Evolutionary conservation across 2,888 invertebrate genomes (phyloP).

Genomic region (Ernsta delagoae): DNA sequence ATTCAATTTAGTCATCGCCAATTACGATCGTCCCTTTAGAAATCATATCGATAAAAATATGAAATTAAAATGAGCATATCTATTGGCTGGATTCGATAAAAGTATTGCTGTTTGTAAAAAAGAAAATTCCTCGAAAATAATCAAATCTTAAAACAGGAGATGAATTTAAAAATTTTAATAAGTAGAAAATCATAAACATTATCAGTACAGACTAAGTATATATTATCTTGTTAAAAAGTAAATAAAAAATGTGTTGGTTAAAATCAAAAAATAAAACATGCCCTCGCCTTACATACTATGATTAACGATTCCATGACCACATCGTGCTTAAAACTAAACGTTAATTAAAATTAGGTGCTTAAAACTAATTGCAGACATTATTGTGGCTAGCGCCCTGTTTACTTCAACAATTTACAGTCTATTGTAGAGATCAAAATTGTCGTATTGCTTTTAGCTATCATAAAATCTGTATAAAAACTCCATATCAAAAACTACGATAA

Average conservation of each 20-base stretch:
- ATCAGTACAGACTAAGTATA: background rate
- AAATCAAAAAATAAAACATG: conserved; percentile 82
- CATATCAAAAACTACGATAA: conserved; percentile 57
- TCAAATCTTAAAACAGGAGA: conserved; percentile 72
- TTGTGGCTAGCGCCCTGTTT: conserved; percentile 64
- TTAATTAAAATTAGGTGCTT: conserved; percentile 36
- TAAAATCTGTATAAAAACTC: conserved; percentile 60
- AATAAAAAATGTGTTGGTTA: conserved; percentile 55
- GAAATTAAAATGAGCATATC: conserved; percentile 57
- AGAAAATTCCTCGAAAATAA: conserved; percentile 52
- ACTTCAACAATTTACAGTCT: conserved; percentile 76
- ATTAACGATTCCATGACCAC: conserved; percentile 53
- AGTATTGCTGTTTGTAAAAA: conserved; percentile 41
- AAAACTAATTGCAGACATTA: conserved; percentile 48
- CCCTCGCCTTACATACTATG: conserved; percentile 51
- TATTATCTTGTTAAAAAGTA: conserved; percentile 49
- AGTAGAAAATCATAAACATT: conserved; percentile 3
- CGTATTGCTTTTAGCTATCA: conserved; percentile 75
- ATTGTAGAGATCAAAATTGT: conserved; percentile 69
- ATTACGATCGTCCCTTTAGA: conserved; percentile 49
- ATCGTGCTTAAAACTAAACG: conserved; percentile 37
- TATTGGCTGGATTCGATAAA: conserved; percentile 50
- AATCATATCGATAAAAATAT: conserved; percentile 77
- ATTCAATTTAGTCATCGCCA: conserved; percentile 59
- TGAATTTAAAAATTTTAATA: conserved; percentile 45